A percentile compares a stretch with the other conserved stretches of the same genome.
phyloP scores from a whole-genome alignment of 2,113 vertebrate genomes.

The Poecile atricapillus region DNA sequence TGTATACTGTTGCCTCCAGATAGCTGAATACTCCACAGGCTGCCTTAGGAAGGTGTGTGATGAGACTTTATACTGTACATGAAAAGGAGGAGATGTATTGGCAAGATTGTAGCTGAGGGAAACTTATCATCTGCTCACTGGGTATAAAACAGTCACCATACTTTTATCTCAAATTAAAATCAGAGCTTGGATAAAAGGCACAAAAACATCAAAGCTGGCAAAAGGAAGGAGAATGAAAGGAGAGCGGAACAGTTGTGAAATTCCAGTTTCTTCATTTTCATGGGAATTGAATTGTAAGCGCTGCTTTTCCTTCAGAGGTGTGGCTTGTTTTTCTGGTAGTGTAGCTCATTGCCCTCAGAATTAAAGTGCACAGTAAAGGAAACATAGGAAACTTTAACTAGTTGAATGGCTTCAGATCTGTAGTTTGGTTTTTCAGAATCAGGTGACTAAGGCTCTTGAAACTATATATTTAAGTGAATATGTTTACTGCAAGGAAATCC shows the following conservation, averaged over 20 bases:
- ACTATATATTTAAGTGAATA: not conserved
- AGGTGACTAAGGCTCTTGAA: not conserved
- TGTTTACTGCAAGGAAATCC: not conserved
- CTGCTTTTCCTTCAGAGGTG: not conserved
- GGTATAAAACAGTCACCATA: not conserved
- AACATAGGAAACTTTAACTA: not conserved
- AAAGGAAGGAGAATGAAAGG: not conserved
- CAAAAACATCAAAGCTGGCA: not conserved
- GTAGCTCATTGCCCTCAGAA: not conserved
- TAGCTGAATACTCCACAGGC: not conserved
- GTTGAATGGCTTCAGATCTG: not conserved
- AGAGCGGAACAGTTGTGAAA: not conserved
- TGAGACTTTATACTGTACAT: not conserved
- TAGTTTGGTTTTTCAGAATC: not conserved
- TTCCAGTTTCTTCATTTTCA: not conserved
- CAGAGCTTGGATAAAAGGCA: not conserved
- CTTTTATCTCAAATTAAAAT: not conserved
- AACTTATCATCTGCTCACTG: not conserved
- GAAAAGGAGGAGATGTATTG: not conserved
- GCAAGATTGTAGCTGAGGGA: not conserved
- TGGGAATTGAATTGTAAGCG: not conserved
- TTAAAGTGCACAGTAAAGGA: not conserved
- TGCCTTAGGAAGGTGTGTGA: not conserved
- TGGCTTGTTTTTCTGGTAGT: not conserved
- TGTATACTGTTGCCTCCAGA: not conserved